These are phyloP conservation scores for Hafferia zeledoni DNA, from an alignment of 2,797 vertebrate species.

Conservation along the genomic window DNA sequence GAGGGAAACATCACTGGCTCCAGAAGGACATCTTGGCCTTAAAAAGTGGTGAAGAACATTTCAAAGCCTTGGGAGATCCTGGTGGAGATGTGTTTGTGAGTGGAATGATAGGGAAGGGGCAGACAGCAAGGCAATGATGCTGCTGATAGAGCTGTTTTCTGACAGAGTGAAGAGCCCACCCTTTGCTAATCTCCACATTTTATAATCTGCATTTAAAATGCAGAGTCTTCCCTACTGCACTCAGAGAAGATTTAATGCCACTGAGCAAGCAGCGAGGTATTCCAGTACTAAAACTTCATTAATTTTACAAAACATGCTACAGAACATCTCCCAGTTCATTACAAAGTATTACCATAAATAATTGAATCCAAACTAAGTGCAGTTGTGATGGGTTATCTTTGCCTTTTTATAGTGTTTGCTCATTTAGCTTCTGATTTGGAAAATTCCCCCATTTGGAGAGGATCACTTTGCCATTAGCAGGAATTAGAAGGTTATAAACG, in stretches of 20 bases:
- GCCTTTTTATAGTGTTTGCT: slow-evolving; percentile 13
- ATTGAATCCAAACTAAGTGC: slow-evolving; percentile 59
- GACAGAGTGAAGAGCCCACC: neutral
- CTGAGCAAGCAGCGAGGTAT: slow-evolving; percentile 18
- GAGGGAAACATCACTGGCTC: neutral
- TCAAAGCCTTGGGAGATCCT: neutral
- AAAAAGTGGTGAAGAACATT: neutral
- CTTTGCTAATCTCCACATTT: slow-evolving; percentile 34
- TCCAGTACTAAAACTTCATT: slow-evolving; percentile 63
- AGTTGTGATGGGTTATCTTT: slow-evolving; percentile 10
- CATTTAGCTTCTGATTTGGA: slow-evolving; percentile 26
- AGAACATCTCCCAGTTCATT: slow-evolving; percentile 56
- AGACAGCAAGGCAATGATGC: neutral
- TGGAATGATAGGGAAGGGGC: neutral
- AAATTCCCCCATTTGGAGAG: neutral
- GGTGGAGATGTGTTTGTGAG: neutral
- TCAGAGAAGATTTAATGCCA: slow-evolving; percentile 48
- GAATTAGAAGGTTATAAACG: neutral
- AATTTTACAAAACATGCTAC: slow-evolving; percentile 53
- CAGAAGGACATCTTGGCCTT: neutral
- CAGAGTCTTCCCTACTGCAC: slow-evolving; percentile 4
- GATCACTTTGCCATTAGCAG: neutral
- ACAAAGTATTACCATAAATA: slow-evolving; percentile 57
- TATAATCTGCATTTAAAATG: slow-evolving; percentile 51
- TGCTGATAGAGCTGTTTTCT: slow-evolving; percentile 15